These are phyloP conservation scores for Tor tambroides DNA, from an alignment of 2,113 vertebrate species.

Conservation along the genomic window DNA sequence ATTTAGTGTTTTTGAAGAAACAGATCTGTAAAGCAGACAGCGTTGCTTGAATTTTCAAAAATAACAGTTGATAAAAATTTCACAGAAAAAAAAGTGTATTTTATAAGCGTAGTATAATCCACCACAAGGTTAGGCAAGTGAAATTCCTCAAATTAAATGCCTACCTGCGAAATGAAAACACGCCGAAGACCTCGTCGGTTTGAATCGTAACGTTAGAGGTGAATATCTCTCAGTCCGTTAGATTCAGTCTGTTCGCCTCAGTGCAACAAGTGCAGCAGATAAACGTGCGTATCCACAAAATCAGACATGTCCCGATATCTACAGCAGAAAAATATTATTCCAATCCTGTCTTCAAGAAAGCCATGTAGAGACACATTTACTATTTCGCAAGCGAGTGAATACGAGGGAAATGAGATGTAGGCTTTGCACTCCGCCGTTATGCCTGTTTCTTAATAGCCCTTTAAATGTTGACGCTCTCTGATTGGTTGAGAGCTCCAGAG, in stretches of 20 bases:
- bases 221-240: constrained; percentile 39
- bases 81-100: not conserved
- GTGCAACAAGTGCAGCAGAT: constrained; percentile 62
- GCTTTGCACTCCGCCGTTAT: constrained; percentile 29
- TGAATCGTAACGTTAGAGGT: no score
- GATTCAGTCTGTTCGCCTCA: constrained; percentile 10
- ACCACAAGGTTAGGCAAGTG: not conserved
- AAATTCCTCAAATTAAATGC: not conserved
- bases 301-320: constrained; percentile 7
- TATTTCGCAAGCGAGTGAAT: not conserved
- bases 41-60: constrained; percentile 12
- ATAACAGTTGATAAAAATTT: constrained; percentile 22
- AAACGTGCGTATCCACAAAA: constrained; percentile 24
- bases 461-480: constrained; percentile 59
- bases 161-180: constrained; percentile 8
- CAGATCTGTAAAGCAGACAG: constrained; percentile 18
- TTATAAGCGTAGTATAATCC: not conserved
- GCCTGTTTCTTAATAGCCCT: constrained; percentile 51
- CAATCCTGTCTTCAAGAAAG: constrained; percentile 40
- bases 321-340: not conserved
- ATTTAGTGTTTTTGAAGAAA: not conserved
- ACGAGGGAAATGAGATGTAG: constrained; percentile 35
- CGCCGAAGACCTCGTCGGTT: not conserved
- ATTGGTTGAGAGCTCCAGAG: constrained; percentile 59
- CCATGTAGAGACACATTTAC: not conserved